Percentiles rank a stretch among this genome's conserved stretches.
Conservation (phyloP, 2,113 vertebrate species). For the Buteo buteo region DNA sequence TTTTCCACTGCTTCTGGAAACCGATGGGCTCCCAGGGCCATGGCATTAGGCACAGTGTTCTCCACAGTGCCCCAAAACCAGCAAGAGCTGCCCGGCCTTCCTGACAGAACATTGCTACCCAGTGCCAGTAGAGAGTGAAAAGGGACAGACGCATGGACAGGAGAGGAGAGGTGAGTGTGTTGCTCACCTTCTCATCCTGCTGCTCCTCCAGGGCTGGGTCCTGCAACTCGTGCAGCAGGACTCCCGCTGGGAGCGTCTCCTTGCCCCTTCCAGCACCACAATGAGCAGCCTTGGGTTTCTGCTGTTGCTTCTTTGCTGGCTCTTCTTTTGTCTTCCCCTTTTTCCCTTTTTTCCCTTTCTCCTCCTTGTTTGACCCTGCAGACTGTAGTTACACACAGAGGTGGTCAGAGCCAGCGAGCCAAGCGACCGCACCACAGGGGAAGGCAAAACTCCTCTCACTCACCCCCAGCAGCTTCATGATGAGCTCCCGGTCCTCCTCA, state of each 20-base stretch:
- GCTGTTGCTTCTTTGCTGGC: constrained; percentile 69
- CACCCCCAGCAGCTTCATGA: constrained; percentile 95
- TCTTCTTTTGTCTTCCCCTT: constrained; percentile 88
- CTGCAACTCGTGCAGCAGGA: constrained; percentile 52
- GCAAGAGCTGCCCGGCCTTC: neutral
- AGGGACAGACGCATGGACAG: accelerated
- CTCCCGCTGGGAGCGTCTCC: neutral
- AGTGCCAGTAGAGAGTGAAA: neutral
- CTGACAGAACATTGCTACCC: neutral
- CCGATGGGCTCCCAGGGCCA: accelerated
- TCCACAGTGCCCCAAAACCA: neutral
- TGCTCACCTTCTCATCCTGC: constrained; percentile 82
- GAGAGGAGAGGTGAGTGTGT: neutral
- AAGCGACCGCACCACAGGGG: neutral
- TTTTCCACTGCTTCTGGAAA: neutral
- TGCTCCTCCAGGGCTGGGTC: constrained; percentile 71
- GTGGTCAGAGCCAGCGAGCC: neutral
- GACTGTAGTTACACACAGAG: constrained; percentile 70
- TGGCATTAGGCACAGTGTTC: neutral
- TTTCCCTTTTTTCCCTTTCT: constrained; percentile 86
- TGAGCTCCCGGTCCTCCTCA: constrained; percentile 94
- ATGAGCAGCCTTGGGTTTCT: constrained; percentile 69
- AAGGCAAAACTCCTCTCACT: constrained; percentile 2
- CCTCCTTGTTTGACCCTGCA: constrained; percentile 86
- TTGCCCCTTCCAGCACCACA: constrained; percentile 18